phyloP scores from a whole-genome alignment of 2,113 vertebrate species.

The Podarcis cretensis region DNA sequence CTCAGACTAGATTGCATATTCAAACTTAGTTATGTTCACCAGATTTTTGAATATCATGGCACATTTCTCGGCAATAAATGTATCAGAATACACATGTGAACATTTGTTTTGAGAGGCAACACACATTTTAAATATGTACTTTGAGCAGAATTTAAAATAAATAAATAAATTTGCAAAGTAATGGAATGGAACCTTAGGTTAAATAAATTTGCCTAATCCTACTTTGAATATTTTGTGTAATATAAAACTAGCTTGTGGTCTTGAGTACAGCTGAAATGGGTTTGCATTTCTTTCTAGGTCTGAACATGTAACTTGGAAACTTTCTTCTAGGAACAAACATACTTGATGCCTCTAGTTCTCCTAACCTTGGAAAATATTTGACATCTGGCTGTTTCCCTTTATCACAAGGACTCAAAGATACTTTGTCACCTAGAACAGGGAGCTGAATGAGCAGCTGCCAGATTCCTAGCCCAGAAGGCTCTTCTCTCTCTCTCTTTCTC shows the following conservation, averaged over 20 bases:
- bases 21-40: not conserved
- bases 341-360: fast-evolving
- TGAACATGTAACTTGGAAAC: not conserved
- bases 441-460: not conserved
- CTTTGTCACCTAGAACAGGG: not conserved
- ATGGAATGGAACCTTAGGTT: not conserved
- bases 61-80: not conserved
- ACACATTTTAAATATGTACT: not conserved
- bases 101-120: not conserved
- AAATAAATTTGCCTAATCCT: not conserved
- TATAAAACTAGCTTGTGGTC: not conserved
- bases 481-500: not conserved
- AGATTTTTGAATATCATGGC: not conserved
- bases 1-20: not conserved
- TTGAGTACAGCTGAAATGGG: not conserved
- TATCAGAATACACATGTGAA: not conserved
- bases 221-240: not conserved
- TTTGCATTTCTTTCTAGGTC: not conserved
- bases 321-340: slow-evolving; percentile 28
- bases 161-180: not conserved
- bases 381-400: not conserved
- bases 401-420: slow-evolving; percentile 7
- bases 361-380: not conserved
- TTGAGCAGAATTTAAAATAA: not conserved
- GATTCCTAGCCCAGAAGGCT: not conserved